Evolutionary conservation across 2,113 vertebrate species (phyloP).

Genomic region (Sander lucioperca): DNA sequence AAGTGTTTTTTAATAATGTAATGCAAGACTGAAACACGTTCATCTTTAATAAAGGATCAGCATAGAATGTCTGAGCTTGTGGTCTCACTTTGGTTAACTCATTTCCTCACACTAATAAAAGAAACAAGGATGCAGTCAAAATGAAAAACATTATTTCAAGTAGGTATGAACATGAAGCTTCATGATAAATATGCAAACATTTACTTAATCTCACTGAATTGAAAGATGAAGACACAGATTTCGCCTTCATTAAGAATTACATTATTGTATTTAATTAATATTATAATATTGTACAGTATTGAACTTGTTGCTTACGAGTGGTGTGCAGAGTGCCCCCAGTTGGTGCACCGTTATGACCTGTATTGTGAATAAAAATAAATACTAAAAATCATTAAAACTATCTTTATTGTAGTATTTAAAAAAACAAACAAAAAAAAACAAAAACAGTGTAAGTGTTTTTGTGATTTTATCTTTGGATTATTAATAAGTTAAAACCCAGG

Average conservation of each 20-base stretch:
- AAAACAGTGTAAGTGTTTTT: too few relatives aligned
- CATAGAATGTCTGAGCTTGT: neutral
- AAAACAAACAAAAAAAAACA: too few relatives aligned
- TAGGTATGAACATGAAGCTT: conserved; percentile 12
- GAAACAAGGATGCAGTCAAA: neutral
- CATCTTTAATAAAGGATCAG: conserved; percentile 21
- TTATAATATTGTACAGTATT: neutral
- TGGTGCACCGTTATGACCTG: neutral
- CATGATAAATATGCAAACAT: neutral
- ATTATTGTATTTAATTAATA: too few relatives aligned
- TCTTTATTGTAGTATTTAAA: too few relatives aligned
- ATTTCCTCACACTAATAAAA: neutral
- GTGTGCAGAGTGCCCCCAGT: neutral
- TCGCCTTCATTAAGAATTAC: neutral
- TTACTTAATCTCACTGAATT: neutral
- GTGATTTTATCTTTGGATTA: too few relatives aligned
- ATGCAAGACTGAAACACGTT: conserved; percentile 21
- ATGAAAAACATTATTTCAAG: neutral
- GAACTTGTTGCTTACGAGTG: neutral
- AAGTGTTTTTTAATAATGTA: neutral
- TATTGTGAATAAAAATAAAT: neutral
- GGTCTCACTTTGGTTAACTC: neutral
- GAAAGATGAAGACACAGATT: neutral
- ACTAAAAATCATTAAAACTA: neutral
- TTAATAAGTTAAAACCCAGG: too few relatives aligned